Percentiles rank a stretch among this genome's conserved stretches.
Evolutionary conservation across 2,797 vertebrate genomes (phyloP).

Genomic region (Peromyscus aztecus): DNA sequence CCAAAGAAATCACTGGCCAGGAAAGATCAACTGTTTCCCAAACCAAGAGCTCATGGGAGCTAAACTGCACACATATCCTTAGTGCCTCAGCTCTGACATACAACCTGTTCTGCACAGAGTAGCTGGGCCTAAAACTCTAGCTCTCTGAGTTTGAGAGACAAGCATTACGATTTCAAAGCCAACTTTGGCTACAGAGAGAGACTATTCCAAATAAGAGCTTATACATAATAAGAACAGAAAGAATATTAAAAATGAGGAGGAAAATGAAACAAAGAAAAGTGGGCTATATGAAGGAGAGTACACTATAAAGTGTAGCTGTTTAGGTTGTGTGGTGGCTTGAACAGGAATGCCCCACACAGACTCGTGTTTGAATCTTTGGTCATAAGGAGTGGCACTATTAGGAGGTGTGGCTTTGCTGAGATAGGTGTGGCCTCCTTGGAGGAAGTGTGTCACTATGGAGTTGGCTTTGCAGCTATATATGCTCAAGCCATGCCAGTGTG

Average conservation of each 20-base stretch:
- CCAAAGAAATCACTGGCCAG: background rate
- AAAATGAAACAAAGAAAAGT: background rate
- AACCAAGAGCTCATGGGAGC: background rate
- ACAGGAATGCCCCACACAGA: background rate
- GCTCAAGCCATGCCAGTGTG: background rate
- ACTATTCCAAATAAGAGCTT: background rate
- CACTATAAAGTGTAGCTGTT: background rate
- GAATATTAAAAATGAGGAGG: background rate
- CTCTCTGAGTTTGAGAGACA: background rate
- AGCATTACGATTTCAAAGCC: background rate
- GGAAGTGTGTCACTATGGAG: background rate
- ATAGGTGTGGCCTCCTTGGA: background rate
- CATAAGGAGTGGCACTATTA: background rate
- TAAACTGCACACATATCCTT: background rate
- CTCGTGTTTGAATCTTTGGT: background rate
- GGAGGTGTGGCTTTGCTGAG: background rate
- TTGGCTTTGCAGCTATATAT: background rate
- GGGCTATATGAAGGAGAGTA: background rate
- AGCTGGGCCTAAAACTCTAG: background rate
- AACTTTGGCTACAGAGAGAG: background rate
- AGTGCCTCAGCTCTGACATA: background rate
- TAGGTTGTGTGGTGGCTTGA: background rate
- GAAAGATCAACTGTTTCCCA: background rate
- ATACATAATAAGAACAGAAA: background rate
- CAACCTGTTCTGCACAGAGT: background rate